Evolutionary conservation across 2,113 vertebrate genomes (phyloP).

Genomic region (Notiomystis cincta): DNA sequence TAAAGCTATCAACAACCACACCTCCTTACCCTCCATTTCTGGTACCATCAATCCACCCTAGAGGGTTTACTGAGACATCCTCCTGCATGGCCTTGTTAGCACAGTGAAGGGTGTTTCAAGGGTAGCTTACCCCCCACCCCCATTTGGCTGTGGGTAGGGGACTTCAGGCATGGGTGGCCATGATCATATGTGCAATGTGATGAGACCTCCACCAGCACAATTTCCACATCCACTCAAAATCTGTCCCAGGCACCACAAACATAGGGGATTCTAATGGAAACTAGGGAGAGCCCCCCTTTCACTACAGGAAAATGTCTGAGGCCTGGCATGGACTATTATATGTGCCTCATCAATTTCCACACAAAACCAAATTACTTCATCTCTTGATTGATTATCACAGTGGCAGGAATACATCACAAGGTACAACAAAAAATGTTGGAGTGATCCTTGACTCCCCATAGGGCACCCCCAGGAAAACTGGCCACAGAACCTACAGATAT

Average conservation of each 20-base stretch:
- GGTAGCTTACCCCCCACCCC: neutral
- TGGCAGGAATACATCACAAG: neutral
- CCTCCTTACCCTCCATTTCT: neutral
- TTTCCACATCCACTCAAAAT: neutral
- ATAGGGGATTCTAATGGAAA: neutral
- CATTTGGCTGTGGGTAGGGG: neutral
- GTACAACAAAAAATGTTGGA: neutral
- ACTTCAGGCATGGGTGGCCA: neutral
- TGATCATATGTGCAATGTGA: fast-evolving
- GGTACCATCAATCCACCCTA: fast-evolving
- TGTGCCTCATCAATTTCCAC: neutral
- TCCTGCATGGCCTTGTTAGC: neutral
- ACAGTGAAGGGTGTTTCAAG: neutral
- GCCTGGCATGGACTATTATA: neutral
- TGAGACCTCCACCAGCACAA: neutral
- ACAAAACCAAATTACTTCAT: neutral
- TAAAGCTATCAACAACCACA: neutral
- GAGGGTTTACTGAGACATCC: neutral
- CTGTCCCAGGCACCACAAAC: neutral
- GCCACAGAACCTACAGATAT: neutral
- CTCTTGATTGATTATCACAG: neutral
- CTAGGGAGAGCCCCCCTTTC: neutral
- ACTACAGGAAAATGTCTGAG: neutral
- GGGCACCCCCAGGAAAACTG: neutral
- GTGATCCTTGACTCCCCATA: neutral